phyloP scores from a whole-genome alignment of 2,888 invertebrate genomes.

The Drosophila pseudotakahashii region DNA sequence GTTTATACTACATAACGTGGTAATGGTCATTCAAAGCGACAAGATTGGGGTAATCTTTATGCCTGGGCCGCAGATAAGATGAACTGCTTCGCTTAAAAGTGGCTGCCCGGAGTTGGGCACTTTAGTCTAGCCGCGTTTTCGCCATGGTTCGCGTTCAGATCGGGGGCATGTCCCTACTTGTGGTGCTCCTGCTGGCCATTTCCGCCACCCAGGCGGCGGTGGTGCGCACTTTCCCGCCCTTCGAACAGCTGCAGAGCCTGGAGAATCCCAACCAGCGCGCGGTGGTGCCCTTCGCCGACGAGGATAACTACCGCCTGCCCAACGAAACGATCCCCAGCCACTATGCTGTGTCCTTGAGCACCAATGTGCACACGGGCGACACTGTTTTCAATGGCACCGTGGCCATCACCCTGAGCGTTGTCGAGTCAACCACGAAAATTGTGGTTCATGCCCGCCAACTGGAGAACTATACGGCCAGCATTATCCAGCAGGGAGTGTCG shows the following conservation, averaged over 20 bases:
- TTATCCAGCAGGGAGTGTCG: conserved; percentile 33
- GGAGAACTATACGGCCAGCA: conserved; percentile 51
- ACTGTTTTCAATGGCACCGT: conserved; percentile 71
- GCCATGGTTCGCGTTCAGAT: conserved; percentile 57
- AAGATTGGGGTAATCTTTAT: conserved; percentile 64
- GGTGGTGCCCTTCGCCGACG: conserved; percentile 43
- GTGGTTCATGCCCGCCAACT: conserved; percentile 75
- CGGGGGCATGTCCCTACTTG: conserved; percentile 21
- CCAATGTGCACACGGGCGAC: conserved; percentile 73
- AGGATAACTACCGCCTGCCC: conserved; percentile 85
- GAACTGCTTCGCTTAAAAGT: conserved; percentile 55
- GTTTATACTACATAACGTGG: conserved; percentile 5
- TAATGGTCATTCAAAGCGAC: conserved; percentile 3
- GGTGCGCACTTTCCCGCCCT: conserved; percentile 56
- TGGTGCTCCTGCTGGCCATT: conserved; percentile 48
- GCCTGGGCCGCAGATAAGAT: conserved; percentile 42
- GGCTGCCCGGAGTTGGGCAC: background rate
- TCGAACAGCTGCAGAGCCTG: conserved; percentile 47
- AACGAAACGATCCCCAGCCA: conserved; percentile 85
- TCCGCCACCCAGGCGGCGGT: conserved; percentile 53
- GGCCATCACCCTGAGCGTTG: conserved; percentile 62
- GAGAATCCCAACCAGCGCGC: conserved; percentile 58
- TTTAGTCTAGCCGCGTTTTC: conserved; percentile 59
- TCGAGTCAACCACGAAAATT: conserved; percentile 53
- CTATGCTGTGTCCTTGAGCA: conserved; percentile 84